A percentile compares a stretch with the other conserved stretches of the same genome.
These are phyloP conservation scores for Choreutis nemorana DNA, from an alignment of 2,888 invertebrate genomes.

Conservation along the genomic window DNA sequence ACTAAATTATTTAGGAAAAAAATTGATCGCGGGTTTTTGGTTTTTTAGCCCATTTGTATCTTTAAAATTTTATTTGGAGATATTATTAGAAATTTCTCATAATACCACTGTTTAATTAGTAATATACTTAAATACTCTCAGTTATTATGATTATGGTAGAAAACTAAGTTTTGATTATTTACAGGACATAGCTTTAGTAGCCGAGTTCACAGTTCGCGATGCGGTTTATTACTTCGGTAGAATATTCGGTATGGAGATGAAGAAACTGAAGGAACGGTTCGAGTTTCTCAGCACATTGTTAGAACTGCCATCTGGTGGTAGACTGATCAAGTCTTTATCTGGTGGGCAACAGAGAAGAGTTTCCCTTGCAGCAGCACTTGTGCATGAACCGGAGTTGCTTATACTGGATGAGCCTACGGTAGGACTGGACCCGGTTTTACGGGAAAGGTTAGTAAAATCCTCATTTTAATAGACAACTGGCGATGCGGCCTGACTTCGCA, in stretches of 20 bases:
- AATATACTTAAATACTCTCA: no score
- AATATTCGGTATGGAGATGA: constrained; percentile 78
- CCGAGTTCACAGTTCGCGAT: constrained; percentile 82
- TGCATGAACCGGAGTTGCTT: constrained; percentile 87
- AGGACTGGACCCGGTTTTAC: constrained; percentile 89
- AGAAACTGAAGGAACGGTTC: constrained; percentile 71
- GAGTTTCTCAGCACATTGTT: constrained; percentile 74
- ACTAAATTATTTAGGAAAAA: no score
- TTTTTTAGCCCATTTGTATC: no score
- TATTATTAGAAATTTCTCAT: no score
- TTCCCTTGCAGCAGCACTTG: constrained; percentile 86
- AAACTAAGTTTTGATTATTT: no score
- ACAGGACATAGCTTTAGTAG: constrained; percentile 81
- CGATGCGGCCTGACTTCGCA: no score
- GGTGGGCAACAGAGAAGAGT: constrained; percentile 92
- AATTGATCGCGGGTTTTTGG: no score
- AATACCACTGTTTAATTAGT: no score
- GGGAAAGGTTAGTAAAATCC: constrained; percentile 80
- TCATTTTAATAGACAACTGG: no score
- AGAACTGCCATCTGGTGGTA: constrained; percentile 76
- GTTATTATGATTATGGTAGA: no score
- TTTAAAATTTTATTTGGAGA: no score
- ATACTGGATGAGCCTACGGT: constrained; percentile 95
- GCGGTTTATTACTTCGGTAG: constrained; percentile 88
- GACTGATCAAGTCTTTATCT: constrained; percentile 73